A percentile compares a stretch with the other conserved stretches of the same genome.
Evolutionary conservation across 2,113 vertebrate species (phyloP).

Genomic region (Pseudopipra pipra): DNA sequence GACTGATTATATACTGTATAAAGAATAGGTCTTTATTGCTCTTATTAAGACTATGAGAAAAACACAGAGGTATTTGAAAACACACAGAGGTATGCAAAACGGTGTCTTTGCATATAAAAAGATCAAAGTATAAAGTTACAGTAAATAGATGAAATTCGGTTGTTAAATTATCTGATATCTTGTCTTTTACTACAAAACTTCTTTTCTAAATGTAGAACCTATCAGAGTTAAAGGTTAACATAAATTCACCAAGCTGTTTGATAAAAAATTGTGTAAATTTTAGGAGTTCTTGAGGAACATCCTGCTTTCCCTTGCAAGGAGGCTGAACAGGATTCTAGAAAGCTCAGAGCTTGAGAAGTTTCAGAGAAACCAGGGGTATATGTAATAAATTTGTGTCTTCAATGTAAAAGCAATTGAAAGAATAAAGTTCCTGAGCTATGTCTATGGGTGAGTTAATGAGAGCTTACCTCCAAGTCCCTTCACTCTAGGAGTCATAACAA

Average conservation of each 20-base stretch:
- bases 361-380: neutral
- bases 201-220: neutral
- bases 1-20: neutral
- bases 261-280: neutral
- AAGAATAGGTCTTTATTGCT: neutral
- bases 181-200: neutral
- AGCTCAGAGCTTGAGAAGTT: neutral
- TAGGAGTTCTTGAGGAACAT: neutral
- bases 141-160: neutral
- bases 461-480: neutral
- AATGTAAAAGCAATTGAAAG: neutral
- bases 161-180: neutral
- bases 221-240: neutral
- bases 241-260: neutral
- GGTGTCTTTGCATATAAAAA: neutral
- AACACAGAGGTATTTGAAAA: neutral
- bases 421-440: neutral
- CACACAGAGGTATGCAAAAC: neutral
- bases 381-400: neutral
- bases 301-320: neutral
- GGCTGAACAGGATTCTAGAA: neutral
- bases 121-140: neutral
- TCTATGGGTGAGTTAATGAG: neutral
- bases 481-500: neutral
- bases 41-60: neutral